These are phyloP conservation scores for Lasioglossum leucozonium DNA, from an alignment of 2,888 invertebrate species.

Conservation along the genomic window DNA sequence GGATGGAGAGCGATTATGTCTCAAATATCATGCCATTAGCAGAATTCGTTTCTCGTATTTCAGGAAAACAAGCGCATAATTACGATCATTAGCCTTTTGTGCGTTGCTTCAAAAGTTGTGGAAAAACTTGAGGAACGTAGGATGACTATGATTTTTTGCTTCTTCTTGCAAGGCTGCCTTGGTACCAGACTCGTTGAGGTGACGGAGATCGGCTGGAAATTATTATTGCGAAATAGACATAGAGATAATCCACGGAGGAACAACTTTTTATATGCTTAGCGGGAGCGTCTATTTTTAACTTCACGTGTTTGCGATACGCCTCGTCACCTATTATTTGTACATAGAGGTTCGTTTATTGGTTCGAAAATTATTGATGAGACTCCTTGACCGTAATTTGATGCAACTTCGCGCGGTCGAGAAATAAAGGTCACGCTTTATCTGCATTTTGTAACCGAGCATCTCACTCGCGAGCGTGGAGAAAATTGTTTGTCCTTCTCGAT, in stretches of 20 bases:
- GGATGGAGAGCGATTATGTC: too few species aligned
- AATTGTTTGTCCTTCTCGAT: neutral
- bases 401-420: neutral
- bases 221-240: neutral
- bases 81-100: too few species aligned
- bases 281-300: slow-evolving; percentile 38
- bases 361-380: neutral
- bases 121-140: too few species aligned
- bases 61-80: too few species aligned
- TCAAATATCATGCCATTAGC: too few species aligned
- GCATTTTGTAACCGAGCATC: neutral
- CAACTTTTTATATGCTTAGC: slow-evolving; percentile 20
- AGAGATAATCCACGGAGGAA: slow-evolving; percentile 36
- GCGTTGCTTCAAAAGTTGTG: too few species aligned
- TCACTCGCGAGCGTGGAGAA: neutral
- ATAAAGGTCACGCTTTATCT: neutral
- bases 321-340: slow-evolving; percentile 12
- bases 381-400: neutral
- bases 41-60: too few species aligned
- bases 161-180: too few species aligned
- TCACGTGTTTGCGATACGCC: neutral
- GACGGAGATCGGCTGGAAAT: neutral
- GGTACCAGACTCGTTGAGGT: neutral
- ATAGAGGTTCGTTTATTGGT: neutral
- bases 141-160: too few species aligned